A percentile compares a stretch with the other conserved stretches of the same genome.
These are phyloP conservation scores for Florisuga fusca DNA, from an alignment of 2,797 vertebrate genomes.

Conservation along the genomic window DNA sequence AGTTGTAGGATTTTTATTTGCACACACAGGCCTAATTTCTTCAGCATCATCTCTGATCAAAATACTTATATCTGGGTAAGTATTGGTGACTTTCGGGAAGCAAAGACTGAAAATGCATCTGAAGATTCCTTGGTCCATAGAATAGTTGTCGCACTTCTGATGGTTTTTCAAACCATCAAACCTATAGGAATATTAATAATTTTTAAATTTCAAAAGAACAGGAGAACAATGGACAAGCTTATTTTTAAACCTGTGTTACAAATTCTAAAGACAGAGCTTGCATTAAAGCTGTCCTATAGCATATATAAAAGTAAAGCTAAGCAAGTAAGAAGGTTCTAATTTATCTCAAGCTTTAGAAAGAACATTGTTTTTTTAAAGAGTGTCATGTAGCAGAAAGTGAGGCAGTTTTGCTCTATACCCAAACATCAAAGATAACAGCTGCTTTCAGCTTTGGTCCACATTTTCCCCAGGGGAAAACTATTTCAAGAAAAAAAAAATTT, in stretches of 20 bases:
- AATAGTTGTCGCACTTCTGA: slow-evolving; percentile 63
- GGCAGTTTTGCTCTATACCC: neutral
- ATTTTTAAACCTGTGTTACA: neutral
- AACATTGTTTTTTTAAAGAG: neutral
- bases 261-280: neutral
- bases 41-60: slow-evolving; percentile 26
- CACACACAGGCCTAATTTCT: slow-evolving; percentile 53
- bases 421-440: neutral
- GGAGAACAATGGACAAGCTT: neutral
- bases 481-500: neutral
- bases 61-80: neutral
- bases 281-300: neutral
- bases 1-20: slow-evolving; percentile 5
- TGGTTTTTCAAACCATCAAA: slow-evolving; percentile 36
- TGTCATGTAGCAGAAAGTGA: neutral
- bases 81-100: neutral
- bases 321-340: neutral
- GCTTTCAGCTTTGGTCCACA: neutral
- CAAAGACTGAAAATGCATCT: slow-evolving; percentile 67
- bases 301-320: neutral
- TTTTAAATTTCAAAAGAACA: neutral
- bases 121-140: slow-evolving; percentile 28
- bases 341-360: neutral
- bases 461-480: neutral
- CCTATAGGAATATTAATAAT: slow-evolving; percentile 45